Base-by-base conservation (phyloP, 2,888 invertebrate genomes). In the Ochropleura plecta region DNA sequence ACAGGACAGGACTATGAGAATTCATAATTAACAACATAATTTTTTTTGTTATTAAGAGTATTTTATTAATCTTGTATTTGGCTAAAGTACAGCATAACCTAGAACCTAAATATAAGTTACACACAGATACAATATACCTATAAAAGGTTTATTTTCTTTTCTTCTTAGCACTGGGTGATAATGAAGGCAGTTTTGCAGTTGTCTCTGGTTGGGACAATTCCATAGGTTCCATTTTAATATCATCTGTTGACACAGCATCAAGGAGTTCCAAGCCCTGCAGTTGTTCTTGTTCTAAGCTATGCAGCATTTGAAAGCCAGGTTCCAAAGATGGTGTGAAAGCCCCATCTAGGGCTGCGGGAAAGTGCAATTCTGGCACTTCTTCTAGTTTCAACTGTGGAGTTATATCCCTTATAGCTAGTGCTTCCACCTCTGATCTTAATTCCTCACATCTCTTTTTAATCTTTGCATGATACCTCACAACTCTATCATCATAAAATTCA, bases 301-400 rank as follows among this genome's bases (percentile, higher is more conserved):
- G 97, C 76, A 97, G 93, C 97, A 97, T 97, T 92, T 97, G 97
- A 88, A 97, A 97, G 0, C 97, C 97, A 51, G 97, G 97, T 87
- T 97, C 97, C 51, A 97, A 92, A 14, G 97, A 97, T 0, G 97
- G 97, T 68, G 97, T 97, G 73, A 96, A 97, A 0, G 96, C 93
- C 14, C 95, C 96, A 87, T 96, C 96, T 53, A 97, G 86, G 3
- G 95, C 97, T 30, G 96, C 96, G 0, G 97, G 97, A 73, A 97
- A 97, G 87, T 97, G 97, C 69, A 97, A 88, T 81, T 97, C 96
- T 0, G 97, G 97, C 0, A 97, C 96, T 83, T 96, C 96, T 86
- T 95, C 95, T n/a, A 96, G 87, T 78, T 95, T 97, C 78, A 95
- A 88, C 65, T 94, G 94, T 30, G 95, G 95, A 53, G 95, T 90